A percentile compares a stretch with the other conserved stretches of the same genome.
Conservation (phyloP, 2,797 vertebrate species). For the Schizopygopsis malacanthus region DNA sequence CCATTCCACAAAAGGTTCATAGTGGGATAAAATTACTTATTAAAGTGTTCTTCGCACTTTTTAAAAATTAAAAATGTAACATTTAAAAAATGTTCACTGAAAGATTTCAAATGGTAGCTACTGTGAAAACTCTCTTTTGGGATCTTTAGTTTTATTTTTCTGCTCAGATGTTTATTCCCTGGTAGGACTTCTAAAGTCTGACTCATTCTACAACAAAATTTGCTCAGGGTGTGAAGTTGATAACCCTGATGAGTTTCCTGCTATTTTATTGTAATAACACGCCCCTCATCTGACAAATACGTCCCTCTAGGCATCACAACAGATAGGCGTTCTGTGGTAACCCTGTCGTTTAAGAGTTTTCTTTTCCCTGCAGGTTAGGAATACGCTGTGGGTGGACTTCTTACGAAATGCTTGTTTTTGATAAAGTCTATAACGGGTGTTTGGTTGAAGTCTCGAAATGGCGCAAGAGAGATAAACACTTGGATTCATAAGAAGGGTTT, state of each 20-base stretch:
- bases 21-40: neutral
- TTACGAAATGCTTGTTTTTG: conserved; percentile 6
- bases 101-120: no score
- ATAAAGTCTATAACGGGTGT: neutral
- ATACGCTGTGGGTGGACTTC: neutral
- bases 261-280: conserved; percentile 27
- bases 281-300: neutral
- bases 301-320: neutral
- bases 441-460: neutral
- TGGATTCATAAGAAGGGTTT: neutral
- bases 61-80: no score
- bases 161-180: neutral
- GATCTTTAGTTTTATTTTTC: neutral
- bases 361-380: neutral
- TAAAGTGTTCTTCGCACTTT: no score
- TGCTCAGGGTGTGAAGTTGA: neutral
- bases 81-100: no score
- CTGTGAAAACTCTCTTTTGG: no score
- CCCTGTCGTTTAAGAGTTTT: conserved; percentile 4
- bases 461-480: neutral
- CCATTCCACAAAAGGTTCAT: neutral
- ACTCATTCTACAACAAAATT: neutral
- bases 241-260: conserved; percentile 12
- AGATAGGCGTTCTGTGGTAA: conserved; percentile 1
- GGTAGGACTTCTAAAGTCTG: conserved; percentile 21